Evolutionary conservation across 2,113 vertebrate species (phyloP), one percentile per base, ranked within the genome.

Genomic region (Meriones unguiculatus): DNA sequence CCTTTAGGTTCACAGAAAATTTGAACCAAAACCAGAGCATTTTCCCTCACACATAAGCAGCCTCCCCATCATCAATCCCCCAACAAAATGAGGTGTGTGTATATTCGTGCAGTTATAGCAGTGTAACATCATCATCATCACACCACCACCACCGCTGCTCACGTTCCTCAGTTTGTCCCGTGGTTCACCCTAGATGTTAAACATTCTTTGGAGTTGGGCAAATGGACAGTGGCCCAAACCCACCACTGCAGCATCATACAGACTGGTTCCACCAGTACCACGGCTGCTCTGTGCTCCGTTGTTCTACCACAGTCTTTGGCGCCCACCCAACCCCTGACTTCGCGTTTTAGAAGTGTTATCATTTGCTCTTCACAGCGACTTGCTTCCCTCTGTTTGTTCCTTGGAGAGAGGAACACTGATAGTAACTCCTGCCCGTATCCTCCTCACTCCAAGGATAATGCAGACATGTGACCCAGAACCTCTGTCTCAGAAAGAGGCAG

Each of bases 321-420:
- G 64, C 11, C 25, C 20, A 30, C 52, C 86, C 13, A 91, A 90
- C 35, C n/a, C 86, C 65, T 67, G 67, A 38, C 12, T 67, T 62
- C 30, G 35, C 30, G 18, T 52, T 93, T 95, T 41, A 78, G 52
- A 96, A 38, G 32, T 59, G 6, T 88, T 52, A 12, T 69, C 15
- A 54, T 35, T 32, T 52, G 35, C 54, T 85, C 87, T 69, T 24
- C 41, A 59, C 75, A 59, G 24, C 30, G 9, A 62, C 57, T 78
- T 89, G 10, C 0, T 30, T 57, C 94, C 94, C 59, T 90, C 86
- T 91, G 15, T 64, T 87, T 87, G 35, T 64, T 89, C 87, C n/a
- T 46, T 18, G 25, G 30, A 4, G 17, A 25, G 9, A 24, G 22
- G 38, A 46, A 64, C 5, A 8, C 35, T 38, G 25, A 54, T 2